phyloP scores from a whole-genome alignment of 1,140 invertebrate species.

The Drosophila ficusphila region DNA sequence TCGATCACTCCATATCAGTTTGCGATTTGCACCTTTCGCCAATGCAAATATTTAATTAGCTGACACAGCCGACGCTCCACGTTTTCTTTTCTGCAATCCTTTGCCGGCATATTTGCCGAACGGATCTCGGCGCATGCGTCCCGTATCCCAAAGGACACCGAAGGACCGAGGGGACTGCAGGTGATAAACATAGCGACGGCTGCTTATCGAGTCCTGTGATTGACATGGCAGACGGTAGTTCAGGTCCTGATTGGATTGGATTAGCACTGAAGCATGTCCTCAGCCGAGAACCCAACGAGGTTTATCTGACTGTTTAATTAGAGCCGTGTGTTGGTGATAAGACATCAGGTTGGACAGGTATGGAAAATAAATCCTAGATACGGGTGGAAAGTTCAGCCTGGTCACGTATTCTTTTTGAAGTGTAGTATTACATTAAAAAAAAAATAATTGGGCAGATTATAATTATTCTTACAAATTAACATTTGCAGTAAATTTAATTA shows the following conservation, averaged over 20 bases:
- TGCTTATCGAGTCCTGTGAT: constrained; percentile 59
- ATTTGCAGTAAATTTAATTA: too few species aligned
- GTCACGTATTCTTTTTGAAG: constrained; percentile 32
- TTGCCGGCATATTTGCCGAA: constrained; percentile 49
- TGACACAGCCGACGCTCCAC: constrained; percentile 33
- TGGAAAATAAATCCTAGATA: constrained; percentile 1
- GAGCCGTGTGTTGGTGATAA: constrained; percentile 22
- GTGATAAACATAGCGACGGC: constrained; percentile 56
- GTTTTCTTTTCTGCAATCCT: constrained; percentile 53
- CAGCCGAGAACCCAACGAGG: constrained; percentile 3
- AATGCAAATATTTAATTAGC: constrained; percentile 80
- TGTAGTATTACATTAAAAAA: too few species aligned
- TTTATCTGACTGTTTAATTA: constrained; percentile 45
- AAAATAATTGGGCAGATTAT: too few species aligned
- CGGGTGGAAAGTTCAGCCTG: background rate
- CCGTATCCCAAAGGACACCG: constrained; percentile 15
- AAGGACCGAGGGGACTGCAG: constrained; percentile 29
- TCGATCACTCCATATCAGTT: constrained; percentile 53
- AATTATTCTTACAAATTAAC: too few species aligned
- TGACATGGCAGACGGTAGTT: constrained; percentile 51
- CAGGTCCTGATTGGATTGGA: constrained; percentile 36
- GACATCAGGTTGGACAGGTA: constrained; percentile 23
- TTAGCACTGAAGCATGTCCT: constrained; percentile 19
- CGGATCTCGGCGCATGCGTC: constrained; percentile 44
- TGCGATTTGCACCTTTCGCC: constrained; percentile 68